Base-by-base conservation (phyloP, 2,888 invertebrate genomes). In the Lypha dubia region DNA sequence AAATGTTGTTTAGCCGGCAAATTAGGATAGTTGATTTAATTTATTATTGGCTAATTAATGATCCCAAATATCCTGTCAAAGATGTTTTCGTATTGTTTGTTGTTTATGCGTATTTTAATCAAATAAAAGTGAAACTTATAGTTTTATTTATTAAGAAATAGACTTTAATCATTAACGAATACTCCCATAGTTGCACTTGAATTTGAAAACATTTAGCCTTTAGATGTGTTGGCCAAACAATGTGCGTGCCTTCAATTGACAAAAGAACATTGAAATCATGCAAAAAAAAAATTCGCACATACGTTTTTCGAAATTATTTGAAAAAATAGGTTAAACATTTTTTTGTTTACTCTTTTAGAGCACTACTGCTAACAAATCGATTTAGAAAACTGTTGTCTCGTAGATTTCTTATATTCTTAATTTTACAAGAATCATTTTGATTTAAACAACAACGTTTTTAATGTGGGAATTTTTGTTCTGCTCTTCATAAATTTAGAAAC, bases 61-160 rank as follows among this genome's bases (percentile, higher is more conserved):
- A 86, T 86, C 60, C 82, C 79, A 74, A 84, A 74, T 85, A 84
- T 80, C 83, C 83, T 83, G 84, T 85, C 86, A 86, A 83, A 85
- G 49, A 67, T 84, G 38, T 60, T 81, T 74, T 79, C 41, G 35
- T 73, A 15, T 46, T 74, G 44, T 28, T 68, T 35, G 60, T 65
- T 84, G 70, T 71, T 75, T 46, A 67, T 71, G 32, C 15, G 35
- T 46, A 22, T 76, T 38, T 44, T 77, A 68, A 77, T 20, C 49
- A 17, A 17, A 11, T 32, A 67, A 67, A 49, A 32, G 17, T 3
- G 6, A 53, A 53, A 11, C 53, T 24, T 32, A 17, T 63, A 28
- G 22, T 38, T 62, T n/a, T 13, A 13, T 38, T 60, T 60, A 38
- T 7, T 15, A 56, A 7, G n/a, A 56, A 56, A 46, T 46, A 5